phyloP scores from a whole-genome alignment of 2,888 invertebrate genomes.

The Lysandra coridon region DNA sequence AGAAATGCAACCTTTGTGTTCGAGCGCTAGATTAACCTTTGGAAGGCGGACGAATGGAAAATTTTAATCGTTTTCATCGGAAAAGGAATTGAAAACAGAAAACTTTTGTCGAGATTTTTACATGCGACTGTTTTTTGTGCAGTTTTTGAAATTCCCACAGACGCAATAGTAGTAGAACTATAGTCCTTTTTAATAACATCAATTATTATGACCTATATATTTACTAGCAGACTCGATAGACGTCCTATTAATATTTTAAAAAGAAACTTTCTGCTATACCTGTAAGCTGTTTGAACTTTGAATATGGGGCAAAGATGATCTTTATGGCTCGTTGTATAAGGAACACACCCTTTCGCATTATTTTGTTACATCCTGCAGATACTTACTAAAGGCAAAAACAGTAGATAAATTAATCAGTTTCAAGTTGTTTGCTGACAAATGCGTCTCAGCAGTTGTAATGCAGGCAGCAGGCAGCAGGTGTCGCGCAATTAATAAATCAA shows the following conservation, averaged over 20 bases:
- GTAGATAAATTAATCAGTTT: slow-evolving; percentile 20
- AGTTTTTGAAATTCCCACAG: not conserved
- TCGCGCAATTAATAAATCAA: slow-evolving; percentile 37
- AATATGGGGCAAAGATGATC: too few relatives aligned
- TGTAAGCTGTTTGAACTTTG: too few relatives aligned
- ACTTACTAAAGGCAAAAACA: slow-evolving; percentile 2
- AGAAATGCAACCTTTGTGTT: not conserved
- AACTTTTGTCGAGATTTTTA: not conserved
- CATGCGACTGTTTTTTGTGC: not conserved
- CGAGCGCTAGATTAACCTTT: slow-evolving; percentile 11
- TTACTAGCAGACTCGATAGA: too few relatives aligned
- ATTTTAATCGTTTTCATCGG: slow-evolving; percentile 17
- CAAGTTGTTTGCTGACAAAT: slow-evolving; percentile 20
- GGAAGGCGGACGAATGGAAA: slow-evolving; percentile 9
- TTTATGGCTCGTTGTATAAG: too few relatives aligned
- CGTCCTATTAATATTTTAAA: too few relatives aligned
- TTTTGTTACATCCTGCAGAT: not conserved
- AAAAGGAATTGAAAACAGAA: slow-evolving; percentile 4
- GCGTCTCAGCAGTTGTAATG: slow-evolving; percentile 41
- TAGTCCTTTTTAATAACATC: too few relatives aligned
- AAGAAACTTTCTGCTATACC: too few relatives aligned
- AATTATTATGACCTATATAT: too few relatives aligned
- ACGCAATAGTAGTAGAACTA: too few relatives aligned
- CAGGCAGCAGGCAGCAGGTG: slow-evolving; percentile 36
- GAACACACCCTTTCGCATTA: not conserved